Conservation (phyloP, 2,797 vertebrate species). For the Cryptoprocta ferox region DNA sequence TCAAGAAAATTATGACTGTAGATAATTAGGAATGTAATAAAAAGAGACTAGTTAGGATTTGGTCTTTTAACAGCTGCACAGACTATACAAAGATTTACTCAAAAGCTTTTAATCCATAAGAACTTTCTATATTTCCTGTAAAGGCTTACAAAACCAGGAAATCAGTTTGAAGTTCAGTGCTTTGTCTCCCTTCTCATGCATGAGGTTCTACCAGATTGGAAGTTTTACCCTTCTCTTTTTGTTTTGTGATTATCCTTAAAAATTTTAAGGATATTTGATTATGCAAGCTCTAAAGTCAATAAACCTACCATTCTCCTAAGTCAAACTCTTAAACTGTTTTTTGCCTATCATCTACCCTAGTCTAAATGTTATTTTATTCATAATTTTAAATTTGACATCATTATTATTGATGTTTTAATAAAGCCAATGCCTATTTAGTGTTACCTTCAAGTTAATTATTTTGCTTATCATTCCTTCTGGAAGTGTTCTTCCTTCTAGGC, state of each 20-base stretch:
- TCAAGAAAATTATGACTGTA: slow-evolving; percentile 82
- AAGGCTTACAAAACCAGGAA: background rate
- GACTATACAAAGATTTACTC: slow-evolving; percentile 75
- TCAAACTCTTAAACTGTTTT: background rate
- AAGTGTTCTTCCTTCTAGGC: background rate
- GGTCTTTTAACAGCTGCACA: slow-evolving; percentile 74
- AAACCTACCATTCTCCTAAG: background rate
- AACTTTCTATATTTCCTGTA: slow-evolving; percentile 32
- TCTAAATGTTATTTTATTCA: background rate
- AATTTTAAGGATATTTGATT: background rate
- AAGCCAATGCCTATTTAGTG: background rate
- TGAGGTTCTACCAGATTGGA: background rate
- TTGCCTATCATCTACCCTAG: background rate
- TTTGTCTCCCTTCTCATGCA: background rate
- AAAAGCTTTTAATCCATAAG: slow-evolving; percentile 65
- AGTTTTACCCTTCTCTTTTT: background rate
- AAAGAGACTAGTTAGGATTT: slow-evolving; percentile 79
- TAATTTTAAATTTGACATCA: background rate
- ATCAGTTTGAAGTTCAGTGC: background rate
- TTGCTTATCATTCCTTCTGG: background rate
- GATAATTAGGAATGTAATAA: slow-evolving; percentile 83
- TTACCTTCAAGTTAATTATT: background rate
- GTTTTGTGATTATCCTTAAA: background rate
- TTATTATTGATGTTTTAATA: background rate
- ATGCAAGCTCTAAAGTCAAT: background rate